These are phyloP conservation scores for Anastrepha ludens DNA, from an alignment of 1,140 invertebrate genomes.

Conservation along the genomic window DNA sequence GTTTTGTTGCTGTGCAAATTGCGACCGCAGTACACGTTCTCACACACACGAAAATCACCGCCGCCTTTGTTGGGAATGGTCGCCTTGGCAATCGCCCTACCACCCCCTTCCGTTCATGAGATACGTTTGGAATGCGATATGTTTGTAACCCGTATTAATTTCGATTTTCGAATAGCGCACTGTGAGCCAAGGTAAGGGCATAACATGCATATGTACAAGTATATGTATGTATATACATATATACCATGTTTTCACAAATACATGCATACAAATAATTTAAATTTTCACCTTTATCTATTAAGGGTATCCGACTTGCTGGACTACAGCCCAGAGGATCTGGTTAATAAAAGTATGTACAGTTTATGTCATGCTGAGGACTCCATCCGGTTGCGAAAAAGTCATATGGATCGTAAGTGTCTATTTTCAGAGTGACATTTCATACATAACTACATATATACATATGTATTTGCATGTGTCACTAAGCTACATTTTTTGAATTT, in stretches of 20 bases:
- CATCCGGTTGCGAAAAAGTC: slow-evolving; percentile 92
- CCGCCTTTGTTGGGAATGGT: slow-evolving; percentile 94
- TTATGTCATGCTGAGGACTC: slow-evolving; percentile 97
- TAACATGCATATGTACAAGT: not conserved
- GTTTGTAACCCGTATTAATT: slow-evolving; percentile 96
- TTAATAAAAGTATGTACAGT: slow-evolving; percentile 94
- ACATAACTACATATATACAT: not conserved
- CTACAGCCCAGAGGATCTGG: slow-evolving; percentile 94
- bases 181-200: slow-evolving; percentile 92
- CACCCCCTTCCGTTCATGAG: slow-evolving; percentile 96
- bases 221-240: not conserved
- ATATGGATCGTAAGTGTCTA: slow-evolving; percentile 90
- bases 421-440: not conserved
- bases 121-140: slow-evolving; percentile 96
- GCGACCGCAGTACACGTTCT: slow-evolving; percentile 93
- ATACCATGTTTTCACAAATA: slow-evolving; percentile 2
- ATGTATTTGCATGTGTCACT: not conserved
- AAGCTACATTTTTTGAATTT: slow-evolving; percentile 72
- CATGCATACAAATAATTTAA: not conserved
- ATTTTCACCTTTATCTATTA: slow-evolving; percentile 54
- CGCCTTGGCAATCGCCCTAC: slow-evolving; percentile 93
- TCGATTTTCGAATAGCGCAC: slow-evolving; percentile 96
- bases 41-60: slow-evolving; percentile 88
- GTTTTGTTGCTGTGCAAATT: slow-evolving; percentile 92
- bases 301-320: slow-evolving; percentile 95